Evolutionary conservation across 2,113 vertebrate species (phyloP), one percentile per base, ranked within the genome.

Genomic region (Octodon degus): DNA sequence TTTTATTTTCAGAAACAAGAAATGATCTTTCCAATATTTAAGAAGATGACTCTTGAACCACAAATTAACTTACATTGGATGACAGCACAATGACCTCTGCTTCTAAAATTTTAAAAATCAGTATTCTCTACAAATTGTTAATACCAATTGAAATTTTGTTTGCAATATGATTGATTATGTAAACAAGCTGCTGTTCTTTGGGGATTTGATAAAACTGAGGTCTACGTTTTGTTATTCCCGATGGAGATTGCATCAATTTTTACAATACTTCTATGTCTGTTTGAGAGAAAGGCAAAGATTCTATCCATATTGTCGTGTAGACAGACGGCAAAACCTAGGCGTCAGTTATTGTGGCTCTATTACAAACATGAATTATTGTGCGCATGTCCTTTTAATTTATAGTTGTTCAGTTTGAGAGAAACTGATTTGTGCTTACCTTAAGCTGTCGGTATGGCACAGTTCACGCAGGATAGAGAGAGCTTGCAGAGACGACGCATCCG

Each of bases 211-310:
- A 7, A 9, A 90, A 72, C 80, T 86, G 50, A 93, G 74, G 5
- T 63, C 81, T 85, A 47, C 3, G 1, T 89, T 89, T 96, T 91
- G 30, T 86, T 93, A 76, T 94, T 37, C 85, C 34, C 86, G 12
- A 80, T 89, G 32, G 60, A 22, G 19, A 40, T n/a, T 80, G 55
- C 34, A 63, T 88, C 92, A 94, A 81, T 32, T 86, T 94, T 92
- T 74, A 60, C 0, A 93, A 40, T 89, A 84, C 2, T 37, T 86
- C 40, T 20, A 50, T 81, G 55, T 55, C 2, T n/a, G 50, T 96
- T 81, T 70, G 40, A 94, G 91, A 86, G 30, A 89, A 94, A 80
- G 43, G 77, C 87, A 91, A 55, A 53, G 77, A 60, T 37, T 47
- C 32, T 77, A 30, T 86, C 14, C 67, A 17, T 92, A 32, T 89